Percentiles rank a stretch among this genome's conserved stretches.
These are phyloP conservation scores for Elephantulus edwardii DNA, from an alignment of 2,113 vertebrate genomes.

Conservation along the genomic window DNA sequence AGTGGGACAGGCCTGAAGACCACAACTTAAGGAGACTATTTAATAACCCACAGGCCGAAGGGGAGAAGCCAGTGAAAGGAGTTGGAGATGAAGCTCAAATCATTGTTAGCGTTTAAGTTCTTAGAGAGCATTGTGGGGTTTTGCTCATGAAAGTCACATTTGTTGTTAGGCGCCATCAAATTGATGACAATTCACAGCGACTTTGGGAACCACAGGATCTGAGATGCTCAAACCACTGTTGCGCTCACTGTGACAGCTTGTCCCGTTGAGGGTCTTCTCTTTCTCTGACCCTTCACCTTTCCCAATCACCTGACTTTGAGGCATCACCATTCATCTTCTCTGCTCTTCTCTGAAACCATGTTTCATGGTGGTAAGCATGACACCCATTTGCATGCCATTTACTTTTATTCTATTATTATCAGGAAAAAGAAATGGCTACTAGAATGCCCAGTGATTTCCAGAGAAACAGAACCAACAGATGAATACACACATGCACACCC, in stretches of 20 bases:
- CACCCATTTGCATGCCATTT: background rate
- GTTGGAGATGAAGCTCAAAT: background rate
- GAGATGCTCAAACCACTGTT: no score
- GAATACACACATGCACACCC: no score
- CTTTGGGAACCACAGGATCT: no score
- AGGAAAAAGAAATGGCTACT: background rate
- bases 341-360: background rate
- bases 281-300: no score
- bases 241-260: no score
- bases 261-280: no score
- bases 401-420: background rate
- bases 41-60: background rate
- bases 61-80: background rate
- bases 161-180: no score
- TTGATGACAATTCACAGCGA: no score
- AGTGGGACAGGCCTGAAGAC: background rate
- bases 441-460: no score
- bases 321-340: background rate
- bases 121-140: no score
- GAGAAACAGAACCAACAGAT: no score
- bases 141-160: no score
- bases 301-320: background rate
- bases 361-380: background rate
- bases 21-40: background rate
- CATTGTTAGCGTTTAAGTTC: constrained; percentile 5